Evolutionary conservation across 2,113 vertebrate species (phyloP), one percentile per base, ranked within the genome.

Genomic region (Formicarius rufipectus): DNA sequence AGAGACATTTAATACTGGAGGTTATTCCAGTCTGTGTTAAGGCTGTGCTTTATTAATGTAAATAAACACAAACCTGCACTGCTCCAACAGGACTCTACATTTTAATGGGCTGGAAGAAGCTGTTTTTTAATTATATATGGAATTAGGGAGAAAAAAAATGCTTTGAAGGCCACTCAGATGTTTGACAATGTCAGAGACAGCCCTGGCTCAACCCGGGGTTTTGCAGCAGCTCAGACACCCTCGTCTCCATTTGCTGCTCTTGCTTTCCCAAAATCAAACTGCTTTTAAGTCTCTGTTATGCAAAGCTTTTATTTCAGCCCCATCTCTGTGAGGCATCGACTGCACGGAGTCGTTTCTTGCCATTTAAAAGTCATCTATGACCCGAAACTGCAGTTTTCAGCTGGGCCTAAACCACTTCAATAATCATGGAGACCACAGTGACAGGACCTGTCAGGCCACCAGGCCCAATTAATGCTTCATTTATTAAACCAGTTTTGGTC

Each of bases 81-180:
- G 90, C 75, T 95, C 76, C 58, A 68, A 91, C 90, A 93, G 44
- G 94, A 93, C 52, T 81, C 73, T 53, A 49, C 35, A 79, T 93
- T 75, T 85, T 83, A 92, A 95, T 92, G 75, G 92, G 78, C 31
- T 45, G 73, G 47, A 91, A 37, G 59, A 92, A 94, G 96, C 82
- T 93, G 85, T 71, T 95, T 93, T 95, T 94, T 97, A 93, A 97
- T 95, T 92, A 94, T 24, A 68, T 22, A 50, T 53, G 55, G 68
- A 96, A 90, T 92, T 72, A 88, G 12, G 71, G 30, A 67, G 18
- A 3, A 33, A 7, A 42, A 80, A 76, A 83, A 58, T n/a, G 63
- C 90, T 97, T 96, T 96, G 94, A 97, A 96, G 83, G 72, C 55
- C 64, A 45, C 72, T 76, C 75, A 69, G 82, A 85, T 13, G 7